Percentiles rank a stretch among this genome's conserved stretches.
Evolutionary conservation across 2,888 invertebrate genomes (phyloP).

Genomic region (Lapara coniferarum): DNA sequence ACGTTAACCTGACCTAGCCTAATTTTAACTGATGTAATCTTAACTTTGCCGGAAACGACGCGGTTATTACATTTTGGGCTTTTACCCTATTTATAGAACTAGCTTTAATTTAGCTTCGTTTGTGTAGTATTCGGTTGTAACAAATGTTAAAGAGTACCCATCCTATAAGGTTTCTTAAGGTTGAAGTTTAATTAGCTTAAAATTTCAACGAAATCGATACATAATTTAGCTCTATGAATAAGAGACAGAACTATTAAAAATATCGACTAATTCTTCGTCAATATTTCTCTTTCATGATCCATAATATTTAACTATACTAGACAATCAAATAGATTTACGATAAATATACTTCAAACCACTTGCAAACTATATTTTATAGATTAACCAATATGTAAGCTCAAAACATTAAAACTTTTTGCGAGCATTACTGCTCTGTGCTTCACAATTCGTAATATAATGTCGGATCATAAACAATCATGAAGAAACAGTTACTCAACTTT

Average conservation of each 20-base stretch:
- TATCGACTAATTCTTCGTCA: too few species aligned
- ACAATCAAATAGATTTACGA: not conserved
- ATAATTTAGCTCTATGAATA: too few species aligned
- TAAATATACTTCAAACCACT: not conserved
- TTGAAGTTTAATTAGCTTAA: too few species aligned
- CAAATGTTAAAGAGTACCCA: too few species aligned
- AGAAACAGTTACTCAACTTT: slow-evolving; percentile 6
- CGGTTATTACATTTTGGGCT: not conserved
- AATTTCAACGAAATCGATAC: too few species aligned
- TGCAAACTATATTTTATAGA: not conserved
- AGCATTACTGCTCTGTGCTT: not conserved
- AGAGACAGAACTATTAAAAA: too few species aligned
- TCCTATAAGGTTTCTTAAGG: too few species aligned
- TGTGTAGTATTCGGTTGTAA: too few species aligned
- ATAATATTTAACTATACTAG: too few species aligned
- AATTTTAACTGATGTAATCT: not conserved
- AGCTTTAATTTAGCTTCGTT: too few species aligned
- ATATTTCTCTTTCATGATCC: too few species aligned
- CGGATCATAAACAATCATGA: slow-evolving; percentile 11
- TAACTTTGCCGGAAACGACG: not conserved
- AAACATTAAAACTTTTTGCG: not conserved
- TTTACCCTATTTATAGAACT: not conserved
- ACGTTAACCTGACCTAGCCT: slow-evolving; percentile 17
- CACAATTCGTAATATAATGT: slow-evolving; percentile 8
- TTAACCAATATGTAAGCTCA: not conserved